A percentile compares a stretch with the other conserved stretches of the same genome.
These are phyloP conservation scores for Pyrrhura leucotis DNA, from an alignment of 2,797 vertebrate species.

Conservation along the genomic window DNA sequence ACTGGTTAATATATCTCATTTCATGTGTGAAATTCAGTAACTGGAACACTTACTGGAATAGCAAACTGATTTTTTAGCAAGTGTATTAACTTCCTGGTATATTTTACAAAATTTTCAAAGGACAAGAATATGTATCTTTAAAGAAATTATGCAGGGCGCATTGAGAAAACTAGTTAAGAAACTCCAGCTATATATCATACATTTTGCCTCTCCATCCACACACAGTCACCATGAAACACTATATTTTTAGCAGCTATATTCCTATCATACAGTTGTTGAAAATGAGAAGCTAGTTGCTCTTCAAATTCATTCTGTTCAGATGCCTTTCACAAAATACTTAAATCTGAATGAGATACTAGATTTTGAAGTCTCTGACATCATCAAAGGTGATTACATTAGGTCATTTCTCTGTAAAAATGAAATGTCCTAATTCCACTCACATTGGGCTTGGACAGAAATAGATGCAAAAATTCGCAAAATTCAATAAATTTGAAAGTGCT, in stretches of 20 bases:
- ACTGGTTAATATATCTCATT: background rate
- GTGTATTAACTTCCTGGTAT: rapidly evolving
- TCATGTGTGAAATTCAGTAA: background rate
- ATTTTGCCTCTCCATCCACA: background rate
- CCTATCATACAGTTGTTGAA: background rate
- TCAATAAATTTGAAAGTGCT: background rate
- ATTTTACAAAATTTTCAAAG: background rate
- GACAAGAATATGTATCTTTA: background rate
- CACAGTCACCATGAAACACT: background rate
- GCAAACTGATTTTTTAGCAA: background rate
- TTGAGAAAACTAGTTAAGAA: background rate
- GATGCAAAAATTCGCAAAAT: background rate
- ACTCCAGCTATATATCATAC: background rate
- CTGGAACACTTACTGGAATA: background rate
- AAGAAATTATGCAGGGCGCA: background rate
- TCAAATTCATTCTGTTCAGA: background rate
- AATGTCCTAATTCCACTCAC: background rate
- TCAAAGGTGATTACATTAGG: background rate
- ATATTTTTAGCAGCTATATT: background rate
- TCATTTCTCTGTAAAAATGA: background rate
- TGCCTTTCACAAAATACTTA: background rate
- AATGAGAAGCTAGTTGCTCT: background rate
- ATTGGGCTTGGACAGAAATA: background rate
- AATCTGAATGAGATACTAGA: background rate
- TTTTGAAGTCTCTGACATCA: background rate